Conservation (phyloP, 2,888 invertebrate genomes). For the Physocephala rufipes region DNA sequence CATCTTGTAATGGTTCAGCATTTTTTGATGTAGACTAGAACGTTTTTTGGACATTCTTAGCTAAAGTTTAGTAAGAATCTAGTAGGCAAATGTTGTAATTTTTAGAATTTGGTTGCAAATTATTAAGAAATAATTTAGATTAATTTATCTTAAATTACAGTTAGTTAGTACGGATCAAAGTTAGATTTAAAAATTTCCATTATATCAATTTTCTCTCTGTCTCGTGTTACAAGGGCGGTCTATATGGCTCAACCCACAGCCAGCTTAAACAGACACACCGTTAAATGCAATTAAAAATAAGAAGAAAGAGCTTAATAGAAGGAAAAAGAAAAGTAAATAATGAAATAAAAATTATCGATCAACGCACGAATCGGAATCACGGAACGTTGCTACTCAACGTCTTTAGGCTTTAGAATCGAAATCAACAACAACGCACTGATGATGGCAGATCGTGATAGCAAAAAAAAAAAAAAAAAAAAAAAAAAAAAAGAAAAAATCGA, state of each 20-base stretch:
- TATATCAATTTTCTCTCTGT: not conserved
- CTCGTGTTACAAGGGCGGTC: not conserved
- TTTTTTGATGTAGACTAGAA: too few species aligned
- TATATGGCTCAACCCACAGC: not conserved
- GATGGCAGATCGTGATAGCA: not conserved
- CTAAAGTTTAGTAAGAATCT: too few species aligned
- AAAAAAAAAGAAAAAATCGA: not conserved
- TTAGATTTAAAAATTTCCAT: not conserved
- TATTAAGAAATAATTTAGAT: too few species aligned
- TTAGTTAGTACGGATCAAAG: too few species aligned
- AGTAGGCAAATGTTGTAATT: too few species aligned
- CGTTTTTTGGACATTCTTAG: too few species aligned
- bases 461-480: not conserved
- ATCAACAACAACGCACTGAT: not conserved
- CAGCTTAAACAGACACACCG: not conserved
- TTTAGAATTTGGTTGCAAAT: too few species aligned
- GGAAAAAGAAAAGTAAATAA: slow-evolving; percentile 6
- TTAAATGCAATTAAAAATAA: slow-evolving; percentile 1
- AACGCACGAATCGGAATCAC: not conserved
- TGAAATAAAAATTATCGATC: slow-evolving; percentile 11
- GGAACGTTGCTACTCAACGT: not conserved
- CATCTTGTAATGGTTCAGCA: too few species aligned
- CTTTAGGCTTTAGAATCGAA: not conserved
- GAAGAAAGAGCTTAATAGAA: not conserved
- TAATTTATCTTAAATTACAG: too few species aligned